These are phyloP conservation scores for Nyctereutes procyonoides DNA, from an alignment of 2,113 vertebrate genomes.

Conservation along the genomic window DNA sequence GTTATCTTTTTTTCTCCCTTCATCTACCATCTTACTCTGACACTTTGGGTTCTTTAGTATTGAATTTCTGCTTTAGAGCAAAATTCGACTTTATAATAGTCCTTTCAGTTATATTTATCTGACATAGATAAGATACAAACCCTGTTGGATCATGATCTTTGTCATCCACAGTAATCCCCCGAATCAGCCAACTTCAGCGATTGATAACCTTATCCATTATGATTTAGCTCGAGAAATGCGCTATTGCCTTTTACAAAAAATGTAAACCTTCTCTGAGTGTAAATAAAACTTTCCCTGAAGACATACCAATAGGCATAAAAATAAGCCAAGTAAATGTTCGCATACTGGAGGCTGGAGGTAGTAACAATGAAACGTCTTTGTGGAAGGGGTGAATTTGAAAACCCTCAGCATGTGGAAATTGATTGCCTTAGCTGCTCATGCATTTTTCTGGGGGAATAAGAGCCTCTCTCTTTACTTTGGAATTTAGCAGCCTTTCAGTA, in stretches of 20 bases:
- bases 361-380: background rate
- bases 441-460: background rate
- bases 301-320: conserved; percentile 19
- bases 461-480: background rate
- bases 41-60: conserved; percentile 62
- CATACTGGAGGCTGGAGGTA: background rate
- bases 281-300: conserved; percentile 63
- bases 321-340: background rate
- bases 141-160: background rate
- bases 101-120: conserved; percentile 55
- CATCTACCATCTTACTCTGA: background rate
- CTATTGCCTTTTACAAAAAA: conserved; percentile 12
- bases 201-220: conserved; percentile 53
- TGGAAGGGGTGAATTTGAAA: background rate
- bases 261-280: conserved; percentile 27
- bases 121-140: background rate
- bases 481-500: background rate
- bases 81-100: conserved; percentile 2
- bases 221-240: background rate
- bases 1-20: background rate
- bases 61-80: conserved; percentile 25
- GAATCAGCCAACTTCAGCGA: background rate
- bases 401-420: background rate
- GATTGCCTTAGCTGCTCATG: background rate
- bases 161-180: background rate